These are phyloP conservation scores for Penaeus indicus DNA, from an alignment of 1,140 invertebrate genomes.

Conservation along the genomic window DNA sequence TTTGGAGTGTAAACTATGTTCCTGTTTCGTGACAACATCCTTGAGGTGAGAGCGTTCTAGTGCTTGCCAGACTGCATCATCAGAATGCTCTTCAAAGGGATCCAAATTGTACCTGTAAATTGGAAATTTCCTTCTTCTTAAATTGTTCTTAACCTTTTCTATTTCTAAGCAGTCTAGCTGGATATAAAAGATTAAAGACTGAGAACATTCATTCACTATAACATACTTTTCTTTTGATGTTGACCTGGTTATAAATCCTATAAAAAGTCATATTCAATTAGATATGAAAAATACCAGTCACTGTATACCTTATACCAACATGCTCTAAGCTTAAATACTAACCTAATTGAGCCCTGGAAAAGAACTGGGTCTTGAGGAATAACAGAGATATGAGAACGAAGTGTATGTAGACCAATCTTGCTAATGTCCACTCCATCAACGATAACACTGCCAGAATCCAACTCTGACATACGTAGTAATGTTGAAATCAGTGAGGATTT, in stretches of 20 bases:
- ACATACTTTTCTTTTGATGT: no score
- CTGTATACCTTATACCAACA: not conserved
- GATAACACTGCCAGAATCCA: conserved; percentile 68
- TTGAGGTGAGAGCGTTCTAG: conserved; percentile 73
- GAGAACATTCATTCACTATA: no score
- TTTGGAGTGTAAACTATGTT: conserved; percentile 65
- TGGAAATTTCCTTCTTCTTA: conserved; percentile 10
- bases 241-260: no score
- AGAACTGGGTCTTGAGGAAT: conserved; percentile 73
- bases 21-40: conserved; percentile 65
- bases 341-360: conserved; percentile 74
- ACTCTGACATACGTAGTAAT: conserved; percentile 68
- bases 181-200: not conserved
- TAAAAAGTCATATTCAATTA: no score
- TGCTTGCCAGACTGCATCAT: conserved; percentile 74
- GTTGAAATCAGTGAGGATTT: conserved; percentile 69
- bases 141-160: conserved; percentile 8
- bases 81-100: conserved; percentile 73
- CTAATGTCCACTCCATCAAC: conserved; percentile 70
- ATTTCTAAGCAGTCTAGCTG: not conserved
- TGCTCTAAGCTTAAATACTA: conserved; percentile 44
- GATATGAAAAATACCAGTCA: not conserved
- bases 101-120: conserved; percentile 74
- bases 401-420: conserved; percentile 71
- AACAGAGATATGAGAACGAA: conserved; percentile 70